These are phyloP conservation scores for Euleptes europaea DNA, from an alignment of 2,113 vertebrate genomes.

Conservation along the genomic window DNA sequence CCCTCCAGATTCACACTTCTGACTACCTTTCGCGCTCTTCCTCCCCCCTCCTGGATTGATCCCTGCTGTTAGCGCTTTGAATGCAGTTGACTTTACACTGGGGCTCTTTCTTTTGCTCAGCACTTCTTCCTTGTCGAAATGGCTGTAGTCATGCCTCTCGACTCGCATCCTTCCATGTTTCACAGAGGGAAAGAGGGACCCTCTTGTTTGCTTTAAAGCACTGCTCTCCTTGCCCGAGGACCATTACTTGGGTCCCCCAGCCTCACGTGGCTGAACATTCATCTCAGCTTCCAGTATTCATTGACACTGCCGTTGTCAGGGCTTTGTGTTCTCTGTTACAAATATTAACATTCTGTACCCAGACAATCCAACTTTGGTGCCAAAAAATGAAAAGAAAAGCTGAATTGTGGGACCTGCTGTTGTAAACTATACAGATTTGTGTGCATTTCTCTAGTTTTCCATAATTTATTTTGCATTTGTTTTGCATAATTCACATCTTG, in stretches of 20 bases:
- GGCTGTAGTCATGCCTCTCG: constrained; percentile 49
- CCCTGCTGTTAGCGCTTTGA: constrained; percentile 60
- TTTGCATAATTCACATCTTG: neutral
- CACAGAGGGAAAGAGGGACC: too few species aligned
- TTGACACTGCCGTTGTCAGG: neutral
- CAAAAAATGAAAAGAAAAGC: too few species aligned
- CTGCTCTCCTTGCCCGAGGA: neutral
- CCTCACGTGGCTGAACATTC: neutral
- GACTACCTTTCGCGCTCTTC: constrained; percentile 23
- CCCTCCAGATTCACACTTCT: constrained; percentile 58
- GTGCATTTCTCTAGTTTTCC: too few species aligned
- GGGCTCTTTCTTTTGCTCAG: constrained; percentile 62
- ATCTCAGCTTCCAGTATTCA: neutral
- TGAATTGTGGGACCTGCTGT: too few species aligned
- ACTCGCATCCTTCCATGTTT: constrained; percentile 27
- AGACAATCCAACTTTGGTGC: too few species aligned
- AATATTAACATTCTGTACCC: neutral
- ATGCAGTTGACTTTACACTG: constrained; percentile 57
- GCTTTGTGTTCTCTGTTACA: neutral
- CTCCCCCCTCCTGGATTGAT: constrained; percentile 19
- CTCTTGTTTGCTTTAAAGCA: neutral
- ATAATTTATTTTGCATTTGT: too few species aligned
- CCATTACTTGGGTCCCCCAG: neutral
- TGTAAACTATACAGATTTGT: too few species aligned
- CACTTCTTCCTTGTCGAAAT: constrained; percentile 59